Percentiles rank a stretch among this genome's conserved stretches.
These are phyloP conservation scores for Thinocorus orbignyianus DNA, from an alignment of 2,113 vertebrate species.

Conservation along the genomic window DNA sequence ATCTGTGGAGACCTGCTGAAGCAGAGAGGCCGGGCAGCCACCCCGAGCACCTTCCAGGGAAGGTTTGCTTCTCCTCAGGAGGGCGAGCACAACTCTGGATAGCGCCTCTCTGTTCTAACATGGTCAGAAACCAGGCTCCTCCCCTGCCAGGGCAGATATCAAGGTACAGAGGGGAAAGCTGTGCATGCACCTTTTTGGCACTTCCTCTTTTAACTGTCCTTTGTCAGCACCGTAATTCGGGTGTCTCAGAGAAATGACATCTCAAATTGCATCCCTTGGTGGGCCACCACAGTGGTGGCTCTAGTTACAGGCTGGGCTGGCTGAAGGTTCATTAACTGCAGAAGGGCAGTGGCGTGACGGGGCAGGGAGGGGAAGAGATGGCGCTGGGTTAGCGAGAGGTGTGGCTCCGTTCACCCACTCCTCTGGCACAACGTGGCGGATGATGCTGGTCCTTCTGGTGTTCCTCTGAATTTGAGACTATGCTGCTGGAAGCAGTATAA, in stretches of 20 bases:
- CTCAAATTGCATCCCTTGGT: not conserved
- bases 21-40: not conserved
- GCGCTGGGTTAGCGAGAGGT: not conserved
- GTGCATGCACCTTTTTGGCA: not conserved
- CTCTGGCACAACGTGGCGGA: not conserved
- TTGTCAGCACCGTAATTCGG: not conserved
- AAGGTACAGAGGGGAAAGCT: too few relatives aligned
- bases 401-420: rapidly evolving
- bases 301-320: not conserved
- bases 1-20: not conserved
- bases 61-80: not conserved
- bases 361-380: not conserved
- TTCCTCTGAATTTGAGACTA: not conserved
- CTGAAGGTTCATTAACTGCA: not conserved
- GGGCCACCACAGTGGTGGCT: not conserved
- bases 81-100: not conserved
- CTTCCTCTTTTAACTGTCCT: not conserved
- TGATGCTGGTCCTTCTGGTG: not conserved
- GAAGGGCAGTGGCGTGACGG: not conserved
- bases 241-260: not conserved
- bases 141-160: not conserved
- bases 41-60: not conserved
- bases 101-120: not conserved
- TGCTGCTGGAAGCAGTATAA: not conserved
- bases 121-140: not conserved